Evolutionary conservation across 2,888 invertebrate species (phyloP), one percentile per base, ranked within the genome.

Genomic region (Nymphalis polychloros): DNA sequence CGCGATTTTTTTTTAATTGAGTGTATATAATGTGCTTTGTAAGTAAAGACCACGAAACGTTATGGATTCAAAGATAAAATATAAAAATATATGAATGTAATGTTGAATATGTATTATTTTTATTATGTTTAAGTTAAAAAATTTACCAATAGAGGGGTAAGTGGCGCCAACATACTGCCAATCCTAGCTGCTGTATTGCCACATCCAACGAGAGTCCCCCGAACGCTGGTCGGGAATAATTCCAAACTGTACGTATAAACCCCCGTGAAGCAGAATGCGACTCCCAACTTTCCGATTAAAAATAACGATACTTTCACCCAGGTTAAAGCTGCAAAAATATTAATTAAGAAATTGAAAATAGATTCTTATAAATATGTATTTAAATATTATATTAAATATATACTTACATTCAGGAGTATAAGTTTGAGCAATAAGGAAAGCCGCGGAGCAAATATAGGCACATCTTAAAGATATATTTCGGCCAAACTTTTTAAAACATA

Each of bases 241-340:
- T 90, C 89, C 71, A 90, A 74, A 50, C 86, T 86, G 68, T 89
- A 90, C 0, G 89, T 90, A 67, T 85, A 88, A 50, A 88, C 84
- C 2, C 88, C 87, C 47, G 89, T 89, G 50, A 89, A 89, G 65
- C 89, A 89, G 41, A 89, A 77, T 0, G 87, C 87, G 0, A 87
- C 84, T 8, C 84, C 85, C 2, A 88, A 73, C 77, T 90, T 90
- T 8, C 87, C 86, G 16, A 83, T 50, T 47, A 89, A 72, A 69
- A 90, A 90, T 27, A 90, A 70, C 0, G 80, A 16, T 1, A 90
- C 69, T 71, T 87, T 88, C n/a, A 88, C 74, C 89, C 88, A 89
- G 16, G 80, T 71, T 10, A 85, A 72, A 48, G 81, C 90, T 89
- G 81, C 65, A 84, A 86, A 75, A 68, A 60, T 68, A 72, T 20